Base-by-base conservation (phyloP, 2,888 invertebrate genomes). In the Amphipoea oculea region DNA sequence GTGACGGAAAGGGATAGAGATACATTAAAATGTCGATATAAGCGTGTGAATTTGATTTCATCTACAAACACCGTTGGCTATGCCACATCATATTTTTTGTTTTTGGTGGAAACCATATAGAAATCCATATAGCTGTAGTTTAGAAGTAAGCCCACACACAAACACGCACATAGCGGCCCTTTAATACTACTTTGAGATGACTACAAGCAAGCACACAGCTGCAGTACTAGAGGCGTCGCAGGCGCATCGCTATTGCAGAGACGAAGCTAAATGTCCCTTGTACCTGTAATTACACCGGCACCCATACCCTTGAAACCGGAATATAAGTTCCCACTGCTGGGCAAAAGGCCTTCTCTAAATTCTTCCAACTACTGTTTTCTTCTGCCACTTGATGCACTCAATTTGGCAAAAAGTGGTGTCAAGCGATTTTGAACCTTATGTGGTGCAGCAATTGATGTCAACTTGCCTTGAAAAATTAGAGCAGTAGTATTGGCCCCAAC, bases 11-110 rank as follows among this genome's bases (percentile, higher is more conserved):
- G 45, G 1, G 67, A 75, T 75, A 45, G 36, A 62, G 23, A 62
- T 75, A 75, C 45, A 40, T 2, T 20, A 54, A 81, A 54, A 45
- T 45, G 4, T 17, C n/a, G 36, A 68, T 11, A 9, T 75, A 29
- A 23, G 9, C 17, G 11, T 23, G 54, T 23, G 12, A 62, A 68
- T 75, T 0, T 80, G 75, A 81, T 81, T 75, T 75, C 62, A 45
- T n/a, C 54, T 14, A 36, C 76, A 48, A 20, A 63, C 12, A 29
- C 5, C 6, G 12, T 60, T 48, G 48, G 42, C 5, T 45, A 29
- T 29, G 54, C 40, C 80, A 60, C n/a, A 9, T 51, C 79, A 81
- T 79, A 4, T 60, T 67, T 23, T 72, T 80, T 79, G 40, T 45
- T 36, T 81, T 81, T 81, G 5, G 65, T 40, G 57, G 42, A 57